Evolutionary conservation across 1,140 invertebrate genomes (phyloP), one percentile per base, ranked within the genome.

Genomic region (Drosophila seguyi): DNA sequence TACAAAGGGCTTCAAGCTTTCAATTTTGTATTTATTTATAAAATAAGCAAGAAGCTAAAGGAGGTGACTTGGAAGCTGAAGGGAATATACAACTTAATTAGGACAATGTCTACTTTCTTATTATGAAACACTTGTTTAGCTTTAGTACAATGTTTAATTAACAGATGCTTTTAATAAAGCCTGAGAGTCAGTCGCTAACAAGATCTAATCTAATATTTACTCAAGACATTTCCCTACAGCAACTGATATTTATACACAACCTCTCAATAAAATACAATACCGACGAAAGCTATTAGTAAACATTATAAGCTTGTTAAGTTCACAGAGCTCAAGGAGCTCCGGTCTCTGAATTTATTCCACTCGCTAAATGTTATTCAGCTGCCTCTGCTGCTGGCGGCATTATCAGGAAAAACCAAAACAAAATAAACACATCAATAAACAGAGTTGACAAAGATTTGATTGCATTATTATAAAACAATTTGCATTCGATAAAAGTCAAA

Each of bases 391-490:
- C 18, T 44, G 57, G 58, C 66, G 57, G 58, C 66, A 76, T 88
- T 88, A 83, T 63, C 80, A 50, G 48, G 22, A 50, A 45, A 76
- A 45, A 42, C 48, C 66, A 61, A 74, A 86, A 74, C 67, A 65
- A 69, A 87, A 84, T 87, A 88, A 87, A 87, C 84, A 87, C 84
- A 76, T 83, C 80, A 80, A 84, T 84, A 88, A 87, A 87, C 80
- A 80, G 79, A 73, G 80, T 76, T 88, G 84, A 68, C 77, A 88
- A 73, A 84, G 76, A 87, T 87, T 87, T 79, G 83, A 87, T 87
- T 87, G 82, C 80, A 88, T 88, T 88, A 90, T 87, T 87, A 87
- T 79, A 87, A 87, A 87, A 87, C 84, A 87, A 87, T 87, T 87
- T 87, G 84, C 85, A 87, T 87, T 88, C 84, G 80, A 87, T 87